phyloP scores from a whole-genome alignment of 1,140 invertebrate species.

The Heliothis subflexa region DNA sequence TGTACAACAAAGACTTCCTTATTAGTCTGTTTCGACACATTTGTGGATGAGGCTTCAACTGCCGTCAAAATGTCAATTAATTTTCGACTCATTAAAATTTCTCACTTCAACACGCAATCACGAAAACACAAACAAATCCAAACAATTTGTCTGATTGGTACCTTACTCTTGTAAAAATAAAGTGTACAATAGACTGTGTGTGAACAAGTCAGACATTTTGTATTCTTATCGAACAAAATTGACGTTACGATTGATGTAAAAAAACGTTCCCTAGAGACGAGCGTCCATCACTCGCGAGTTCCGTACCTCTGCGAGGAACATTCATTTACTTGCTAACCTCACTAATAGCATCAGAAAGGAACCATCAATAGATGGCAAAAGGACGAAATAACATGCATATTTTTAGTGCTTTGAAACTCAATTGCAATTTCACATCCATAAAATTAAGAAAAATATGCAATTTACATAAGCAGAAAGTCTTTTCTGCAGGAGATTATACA shows the following conservation, averaged over 20 bases:
- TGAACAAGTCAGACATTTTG: constrained; percentile 19
- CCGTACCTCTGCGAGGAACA: background rate
- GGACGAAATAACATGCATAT: background rate
- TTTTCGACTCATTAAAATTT: constrained; percentile 64
- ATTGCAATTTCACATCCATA: no score
- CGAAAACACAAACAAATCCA: constrained; percentile 18
- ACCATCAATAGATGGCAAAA: background rate
- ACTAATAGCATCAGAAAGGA: background rate
- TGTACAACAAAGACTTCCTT: constrained; percentile 25
- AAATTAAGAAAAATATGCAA: no score
- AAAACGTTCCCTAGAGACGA: constrained; percentile 31
- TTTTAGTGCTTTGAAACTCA: no score
- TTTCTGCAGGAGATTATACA: no score
- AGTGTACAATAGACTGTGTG: constrained; percentile 32
- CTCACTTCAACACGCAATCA: constrained; percentile 45
- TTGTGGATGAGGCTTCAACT: constrained; percentile 25
- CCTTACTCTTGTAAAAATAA: constrained; percentile 19
- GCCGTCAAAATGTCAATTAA: constrained; percentile 68
- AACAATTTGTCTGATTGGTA: constrained; percentile 24
- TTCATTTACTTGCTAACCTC: constrained; percentile 1
- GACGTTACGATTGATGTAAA: constrained; percentile 57
- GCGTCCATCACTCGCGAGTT: constrained; percentile 9
- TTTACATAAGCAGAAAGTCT: no score
- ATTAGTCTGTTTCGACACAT: constrained; percentile 53
- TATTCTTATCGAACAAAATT: constrained; percentile 74